Evolutionary conservation across 2,113 vertebrate species (phyloP).

Genomic region (Salvelinus sp.): DNA sequence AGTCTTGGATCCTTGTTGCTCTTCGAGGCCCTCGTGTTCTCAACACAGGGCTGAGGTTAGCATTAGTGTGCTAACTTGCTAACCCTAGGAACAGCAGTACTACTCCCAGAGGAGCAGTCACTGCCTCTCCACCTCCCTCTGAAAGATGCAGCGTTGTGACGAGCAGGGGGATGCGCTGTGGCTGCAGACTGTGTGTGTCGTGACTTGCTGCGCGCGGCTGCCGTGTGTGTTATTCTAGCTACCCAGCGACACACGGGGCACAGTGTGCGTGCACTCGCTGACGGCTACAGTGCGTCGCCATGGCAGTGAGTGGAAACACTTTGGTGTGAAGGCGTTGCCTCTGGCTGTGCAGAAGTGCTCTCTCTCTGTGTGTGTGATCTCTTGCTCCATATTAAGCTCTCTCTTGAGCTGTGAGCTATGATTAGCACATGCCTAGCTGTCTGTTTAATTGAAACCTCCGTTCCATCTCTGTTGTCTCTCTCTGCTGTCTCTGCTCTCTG

Average conservation of each 20-base stretch:
- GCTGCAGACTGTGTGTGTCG: slow-evolving; percentile 6
- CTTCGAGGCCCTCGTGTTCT: neutral
- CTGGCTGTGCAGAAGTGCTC: slow-evolving; percentile 48
- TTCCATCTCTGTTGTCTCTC: neutral
- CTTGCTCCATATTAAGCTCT: slow-evolving; percentile 32
- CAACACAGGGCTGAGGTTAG: neutral
- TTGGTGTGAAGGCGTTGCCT: slow-evolving; percentile 62
- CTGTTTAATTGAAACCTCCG: slow-evolving; percentile 26
- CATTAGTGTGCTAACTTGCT: neutral
- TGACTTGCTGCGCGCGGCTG: neutral
- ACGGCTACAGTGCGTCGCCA: slow-evolving; percentile 54
- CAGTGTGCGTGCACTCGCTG: neutral
- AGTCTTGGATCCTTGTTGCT: no score
- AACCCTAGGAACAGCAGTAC: neutral
- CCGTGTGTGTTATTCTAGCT: slow-evolving; percentile 15
- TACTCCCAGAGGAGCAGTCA: neutral
- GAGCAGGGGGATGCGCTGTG: slow-evolving; percentile 48
- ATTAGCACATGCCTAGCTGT: slow-evolving; percentile 36
- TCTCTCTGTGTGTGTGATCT: slow-evolving; percentile 29
- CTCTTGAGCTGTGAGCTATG: slow-evolving; percentile 26
- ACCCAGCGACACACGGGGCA: slow-evolving; percentile 35
- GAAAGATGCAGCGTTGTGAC: slow-evolving; percentile 62
- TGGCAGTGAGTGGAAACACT: slow-evolving; percentile 64
- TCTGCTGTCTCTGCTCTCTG: neutral
- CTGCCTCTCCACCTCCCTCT: slow-evolving; percentile 53